Evolutionary conservation across 2,113 vertebrate genomes (phyloP).

Genomic region (Illadopsis cleaveri): DNA sequence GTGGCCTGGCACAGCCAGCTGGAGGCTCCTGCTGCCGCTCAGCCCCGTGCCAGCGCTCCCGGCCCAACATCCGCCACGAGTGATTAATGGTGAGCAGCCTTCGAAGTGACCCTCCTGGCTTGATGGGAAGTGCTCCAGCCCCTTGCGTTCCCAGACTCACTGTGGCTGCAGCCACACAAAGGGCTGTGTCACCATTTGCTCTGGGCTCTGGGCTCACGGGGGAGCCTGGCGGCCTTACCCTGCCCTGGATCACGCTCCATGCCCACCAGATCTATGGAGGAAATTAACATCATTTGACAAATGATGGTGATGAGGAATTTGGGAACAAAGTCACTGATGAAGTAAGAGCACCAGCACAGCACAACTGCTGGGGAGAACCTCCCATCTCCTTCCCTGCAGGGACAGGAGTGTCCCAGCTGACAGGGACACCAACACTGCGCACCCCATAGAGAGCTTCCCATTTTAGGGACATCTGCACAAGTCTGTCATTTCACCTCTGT

Average conservation of each 20-base stretch:
- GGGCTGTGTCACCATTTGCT: not conserved
- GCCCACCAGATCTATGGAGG: rapidly evolving
- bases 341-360: not conserved
- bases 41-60: not conserved
- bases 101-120: not conserved
- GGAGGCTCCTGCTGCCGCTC: not conserved
- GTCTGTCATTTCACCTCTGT: not conserved
- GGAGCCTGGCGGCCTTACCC: not conserved
- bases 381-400: not conserved
- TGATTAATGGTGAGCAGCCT: conserved; percentile 29
- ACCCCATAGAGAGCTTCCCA: not conserved
- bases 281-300: too few relatives aligned
- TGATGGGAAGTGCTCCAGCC: not conserved
- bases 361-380: not conserved
- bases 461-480: not conserved
- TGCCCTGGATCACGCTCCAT: rapidly evolving
- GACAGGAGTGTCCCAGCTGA: not conserved
- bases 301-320: not conserved
- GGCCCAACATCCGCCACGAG: rapidly evolving
- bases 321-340: not conserved
- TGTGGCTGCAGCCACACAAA: not conserved
- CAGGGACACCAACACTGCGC: rapidly evolving
- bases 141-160: not conserved
- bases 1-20: not conserved
- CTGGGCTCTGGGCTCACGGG: not conserved